Evolutionary conservation across 2,888 invertebrate genomes (phyloP), one percentile per base, ranked within the genome.

Genomic region (Lasioglossum lativentre): DNA sequence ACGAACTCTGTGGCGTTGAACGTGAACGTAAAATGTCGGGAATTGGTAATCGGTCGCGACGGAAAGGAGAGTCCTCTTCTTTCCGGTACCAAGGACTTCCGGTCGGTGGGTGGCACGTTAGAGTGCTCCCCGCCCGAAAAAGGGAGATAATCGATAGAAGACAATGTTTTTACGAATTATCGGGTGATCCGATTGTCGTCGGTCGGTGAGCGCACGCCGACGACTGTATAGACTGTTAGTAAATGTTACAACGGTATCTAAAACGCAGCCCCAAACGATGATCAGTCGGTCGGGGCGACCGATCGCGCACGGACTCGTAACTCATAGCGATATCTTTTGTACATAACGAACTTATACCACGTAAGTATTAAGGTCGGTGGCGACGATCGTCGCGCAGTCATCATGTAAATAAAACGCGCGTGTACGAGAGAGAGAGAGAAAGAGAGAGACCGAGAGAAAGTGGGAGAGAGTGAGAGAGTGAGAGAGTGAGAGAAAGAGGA

Each of bases 271-370:
- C 72, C 73, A 42, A 38, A 45, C 78, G 83, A 78, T 59, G 73
- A 71, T 70, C 56, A 72, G 40, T 78, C 81, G 38, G 70, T 56
- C 27, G 74, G 74, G 45, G 80, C 68, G 77, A 83, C 73, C 70
- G 79, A 78, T 76, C 83, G 78, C 71, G 52, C 63, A 76, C 78
- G 86, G 80, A 88, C 84, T 85, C 78, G 78, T 91, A 84, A 89
- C 87, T 83, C 91, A 89, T 78, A 89, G 83, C 80, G 83, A 86
- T 89, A 91, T 88, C 91, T 89, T 91, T 91, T 91, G 91, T 91
- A 91, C 87, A 91, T 91, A 85, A 91, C 42, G 78, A 90, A 85
- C 78, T 30, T 38, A 79, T 83, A 86, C 89, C 56, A 40, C 80
- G 75, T 88, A 88, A 86, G 75, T 87, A 84, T 79, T 85, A 80